Conservation (phyloP, 1,140 invertebrate species). For the Micrasema minimum region DNA sequence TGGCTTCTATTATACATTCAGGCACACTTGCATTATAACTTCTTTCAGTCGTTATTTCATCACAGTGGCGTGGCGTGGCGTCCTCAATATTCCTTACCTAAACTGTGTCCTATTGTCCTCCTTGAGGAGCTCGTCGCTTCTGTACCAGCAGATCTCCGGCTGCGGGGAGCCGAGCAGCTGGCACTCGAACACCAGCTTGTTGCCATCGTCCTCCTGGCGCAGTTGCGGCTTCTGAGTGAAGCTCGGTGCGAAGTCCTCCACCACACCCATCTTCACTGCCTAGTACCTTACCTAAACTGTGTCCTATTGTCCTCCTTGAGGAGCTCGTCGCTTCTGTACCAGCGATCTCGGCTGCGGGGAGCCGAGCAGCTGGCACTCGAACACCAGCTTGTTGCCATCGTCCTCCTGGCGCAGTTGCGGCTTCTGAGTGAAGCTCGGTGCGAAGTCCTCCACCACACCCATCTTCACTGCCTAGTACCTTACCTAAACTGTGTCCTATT, state of each 20-base stretch:
- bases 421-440: constrained; percentile 67
- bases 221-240: constrained; percentile 97
- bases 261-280: constrained; percentile 57
- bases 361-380: constrained; percentile 93
- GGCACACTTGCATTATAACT: too few relatives aligned
- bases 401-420: constrained; percentile 94
- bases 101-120: constrained; percentile 88
- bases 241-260: constrained; percentile 96
- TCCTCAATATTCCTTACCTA: constrained; percentile 68
- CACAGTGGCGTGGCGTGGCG: too few relatives aligned
- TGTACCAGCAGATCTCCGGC: constrained; percentile 93
- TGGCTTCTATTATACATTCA: too few relatives aligned
- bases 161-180: constrained; percentile 89
- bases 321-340: constrained; percentile 83
- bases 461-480: neutral
- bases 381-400: constrained; percentile 95
- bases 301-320: neutral
- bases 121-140: constrained; percentile 83
- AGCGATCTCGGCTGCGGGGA: constrained; percentile 92
- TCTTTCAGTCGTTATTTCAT: too few relatives aligned
- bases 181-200: constrained; percentile 96
- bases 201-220: constrained; percentile 94
- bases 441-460: neutral
- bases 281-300: too few relatives aligned
- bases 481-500: constrained; percentile 83